Conservation (phyloP, 2,888 invertebrate genomes). For the Dryobotodes eremita region DNA sequence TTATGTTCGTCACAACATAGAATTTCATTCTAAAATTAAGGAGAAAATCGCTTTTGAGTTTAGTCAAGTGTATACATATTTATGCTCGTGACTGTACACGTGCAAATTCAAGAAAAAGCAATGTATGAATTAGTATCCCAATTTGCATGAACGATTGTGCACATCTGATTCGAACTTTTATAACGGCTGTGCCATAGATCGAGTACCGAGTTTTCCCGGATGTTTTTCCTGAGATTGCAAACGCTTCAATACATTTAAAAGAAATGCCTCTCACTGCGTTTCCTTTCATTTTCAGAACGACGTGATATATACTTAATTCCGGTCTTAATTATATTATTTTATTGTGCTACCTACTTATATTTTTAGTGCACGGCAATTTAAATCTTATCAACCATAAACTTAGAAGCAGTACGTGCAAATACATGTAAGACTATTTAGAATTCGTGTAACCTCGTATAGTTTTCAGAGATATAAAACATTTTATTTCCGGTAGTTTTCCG, state of each 20-base stretch:
- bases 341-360: slow-evolving; percentile 44
- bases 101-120: slow-evolving; percentile 11
- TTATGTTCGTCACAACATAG: no score
- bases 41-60: no score
- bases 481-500: slow-evolving; percentile 46
- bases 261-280: background rate
- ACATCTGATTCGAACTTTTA: background rate
- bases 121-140: background rate
- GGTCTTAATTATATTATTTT: slow-evolving; percentile 30
- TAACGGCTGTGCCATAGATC: background rate
- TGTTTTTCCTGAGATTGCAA: background rate
- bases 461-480: slow-evolving; percentile 29
- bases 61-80: no score
- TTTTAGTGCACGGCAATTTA: slow-evolving; percentile 66
- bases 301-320: slow-evolving; percentile 14
- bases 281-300: slow-evolving; percentile 12
- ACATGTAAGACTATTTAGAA: slow-evolving; percentile 44
- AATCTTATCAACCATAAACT: slow-evolving; percentile 58
- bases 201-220: background rate
- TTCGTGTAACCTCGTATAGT: slow-evolving; percentile 44
- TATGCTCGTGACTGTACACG: no score
- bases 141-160: slow-evolving; percentile 7
- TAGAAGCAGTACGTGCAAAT: slow-evolving; percentile 55
- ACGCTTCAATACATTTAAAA: background rate
- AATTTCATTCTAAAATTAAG: no score